phyloP scores from a whole-genome alignment of 1,140 invertebrate species.

The Drosophila saltans region DNA sequence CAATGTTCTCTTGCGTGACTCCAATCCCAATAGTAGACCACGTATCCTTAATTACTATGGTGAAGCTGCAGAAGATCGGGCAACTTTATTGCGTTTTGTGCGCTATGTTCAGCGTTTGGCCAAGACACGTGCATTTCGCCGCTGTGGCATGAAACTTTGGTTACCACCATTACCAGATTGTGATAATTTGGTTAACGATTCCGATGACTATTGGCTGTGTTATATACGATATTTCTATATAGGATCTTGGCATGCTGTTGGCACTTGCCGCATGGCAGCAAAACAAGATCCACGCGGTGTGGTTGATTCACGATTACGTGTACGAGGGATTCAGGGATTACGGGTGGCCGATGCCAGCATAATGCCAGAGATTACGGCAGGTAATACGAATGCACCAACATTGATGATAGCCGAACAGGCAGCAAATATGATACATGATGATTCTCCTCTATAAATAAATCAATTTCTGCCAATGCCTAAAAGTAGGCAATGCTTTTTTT shows the following conservation, averaged over 20 bases:
- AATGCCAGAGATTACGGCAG: slow-evolving; percentile 89
- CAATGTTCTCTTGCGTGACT: slow-evolving; percentile 72
- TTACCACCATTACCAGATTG: slow-evolving; percentile 83
- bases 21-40: slow-evolving; percentile 84
- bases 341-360: slow-evolving; percentile 91
- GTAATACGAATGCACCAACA: slow-evolving; percentile 90
- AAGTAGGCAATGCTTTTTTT: not conserved
- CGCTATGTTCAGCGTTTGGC: slow-evolving; percentile 84
- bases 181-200: slow-evolving; percentile 75
- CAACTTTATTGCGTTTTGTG: slow-evolving; percentile 88
- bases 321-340: slow-evolving; percentile 87
- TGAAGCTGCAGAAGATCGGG: slow-evolving; percentile 87
- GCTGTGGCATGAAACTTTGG: slow-evolving; percentile 82
- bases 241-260: slow-evolving; percentile 88
- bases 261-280: slow-evolving; percentile 91
- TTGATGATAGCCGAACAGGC: slow-evolving; percentile 92
- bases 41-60: slow-evolving; percentile 92
- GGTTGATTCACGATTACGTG: slow-evolving; percentile 87
- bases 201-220: slow-evolving; percentile 87
- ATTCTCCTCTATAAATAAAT: slow-evolving; percentile 48
- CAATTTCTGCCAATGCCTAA: not conserved
- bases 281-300: slow-evolving; percentile 85
- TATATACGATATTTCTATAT: slow-evolving; percentile 85
- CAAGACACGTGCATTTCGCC: slow-evolving; percentile 84
- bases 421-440: slow-evolving; percentile 87